Evolutionary conservation across 2,888 invertebrate genomes (phyloP), one percentile per base, ranked within the genome.

Genomic region (Zelleria hepariella): DNA sequence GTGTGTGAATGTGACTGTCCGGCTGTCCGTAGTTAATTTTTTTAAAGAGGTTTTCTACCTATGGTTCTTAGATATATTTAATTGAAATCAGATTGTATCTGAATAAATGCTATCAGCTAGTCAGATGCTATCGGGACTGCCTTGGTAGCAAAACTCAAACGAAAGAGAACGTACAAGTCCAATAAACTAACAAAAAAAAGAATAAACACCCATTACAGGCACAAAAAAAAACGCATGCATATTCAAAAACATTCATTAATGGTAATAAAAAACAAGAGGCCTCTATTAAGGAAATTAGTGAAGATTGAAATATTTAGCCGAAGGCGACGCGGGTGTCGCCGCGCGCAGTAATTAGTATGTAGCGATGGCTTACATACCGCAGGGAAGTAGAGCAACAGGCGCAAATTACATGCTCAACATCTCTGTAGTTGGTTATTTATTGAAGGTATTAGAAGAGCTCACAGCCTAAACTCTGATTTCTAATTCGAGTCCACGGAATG

Each of bases 211-310:
- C 32, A 42, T 42, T 42, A 42, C 32, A 42, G 15, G 32, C n/a
- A 15, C 32, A 42, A 10, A 42, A 42, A 42, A 42, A 42, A 42
- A 42, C 32, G 10, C 15, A 42, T 42, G 0, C 32, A 42, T 42
- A 42, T 42, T 42, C 51, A 51, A 51, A 21, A 51, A 21, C 51
- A 51, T 20, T 54, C 18, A 24, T 54, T 25, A 54, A 18, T 2
- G 54, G 54, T 5, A 54, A 54, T 54, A 54, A 54, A 54, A 54
- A 18, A 15, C 23, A 54, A 54, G 24, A 54, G 24, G 24, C 54
- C 26, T 54, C 54, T 15, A 54, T 54, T 54, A 18, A 15, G n/a
- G 18, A 25, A 23, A 54, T 54, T 54, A 54, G 54, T n/a, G 54
- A 6, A 54, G 54, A 26, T 54, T 24, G 24, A 25, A 25, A 24